These are phyloP conservation scores for Agrochola lychnidis DNA, from an alignment of 2,888 invertebrate genomes.

Conservation along the genomic window DNA sequence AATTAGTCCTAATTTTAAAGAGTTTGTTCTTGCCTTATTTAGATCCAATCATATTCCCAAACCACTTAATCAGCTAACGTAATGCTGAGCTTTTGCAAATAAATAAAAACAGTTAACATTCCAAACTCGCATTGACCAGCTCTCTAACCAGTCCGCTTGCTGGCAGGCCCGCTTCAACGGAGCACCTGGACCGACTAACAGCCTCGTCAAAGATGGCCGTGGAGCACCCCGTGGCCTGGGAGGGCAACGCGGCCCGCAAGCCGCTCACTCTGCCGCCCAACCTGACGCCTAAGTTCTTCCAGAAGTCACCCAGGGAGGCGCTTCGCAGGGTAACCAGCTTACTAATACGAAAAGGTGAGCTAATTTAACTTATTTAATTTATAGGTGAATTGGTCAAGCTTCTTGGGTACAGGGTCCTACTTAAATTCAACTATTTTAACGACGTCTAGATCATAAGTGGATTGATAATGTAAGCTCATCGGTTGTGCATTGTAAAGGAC, in stretches of 20 bases:
- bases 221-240: conserved; percentile 89
- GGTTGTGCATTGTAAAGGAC: not conserved
- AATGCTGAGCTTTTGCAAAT: conserved; percentile 7
- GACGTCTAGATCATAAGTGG: not conserved
- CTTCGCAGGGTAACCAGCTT: conserved; percentile 96
- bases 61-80: not conserved
- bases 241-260: conserved; percentile 92
- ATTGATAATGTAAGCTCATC: not conserved
- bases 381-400: not conserved
- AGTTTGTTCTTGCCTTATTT: not conserved
- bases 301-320: conserved; percentile 96
- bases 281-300: conserved; percentile 97
- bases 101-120: not conserved
- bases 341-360: conserved; percentile 95
- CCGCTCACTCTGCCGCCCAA: conserved; percentile 97
- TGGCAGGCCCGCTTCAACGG: conserved; percentile 94
- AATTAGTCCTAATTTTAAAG: not conserved
- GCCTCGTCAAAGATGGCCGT: conserved; percentile 86
- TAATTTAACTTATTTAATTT: conserved; percentile 10
- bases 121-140: conserved; percentile 15
- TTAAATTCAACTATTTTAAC: not conserved
- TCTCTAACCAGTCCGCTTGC: conserved; percentile 66
- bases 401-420: not conserved
- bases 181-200: conserved; percentile 95
- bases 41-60: not conserved